phyloP scores from a whole-genome alignment of 2,797 vertebrate species.

The Apogon hyalosoma region DNA sequence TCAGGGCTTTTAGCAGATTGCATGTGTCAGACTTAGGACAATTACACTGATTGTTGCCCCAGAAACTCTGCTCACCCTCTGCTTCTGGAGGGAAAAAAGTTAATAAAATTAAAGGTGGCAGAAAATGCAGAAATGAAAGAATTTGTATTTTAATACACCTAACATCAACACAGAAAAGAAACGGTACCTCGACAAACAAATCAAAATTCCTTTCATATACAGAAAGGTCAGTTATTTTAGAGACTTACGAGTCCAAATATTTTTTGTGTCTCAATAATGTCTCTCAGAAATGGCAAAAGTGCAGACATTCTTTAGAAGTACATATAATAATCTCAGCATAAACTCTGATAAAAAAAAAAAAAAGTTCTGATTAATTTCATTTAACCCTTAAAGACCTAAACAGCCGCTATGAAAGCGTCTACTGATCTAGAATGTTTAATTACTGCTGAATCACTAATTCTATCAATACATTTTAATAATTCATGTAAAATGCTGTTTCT shows the following conservation, averaged over 20 bases:
- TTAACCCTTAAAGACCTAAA: too few species aligned
- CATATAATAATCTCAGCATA: conserved; percentile 2
- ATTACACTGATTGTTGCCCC: conserved; percentile 85
- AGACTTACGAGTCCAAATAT: conserved; percentile 1
- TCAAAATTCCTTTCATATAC: conserved; percentile 31
- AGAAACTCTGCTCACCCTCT: conserved; percentile 73
- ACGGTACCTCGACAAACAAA: conserved; percentile 35
- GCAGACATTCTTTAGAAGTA: conserved; percentile 14
- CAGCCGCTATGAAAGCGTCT: too few species aligned
- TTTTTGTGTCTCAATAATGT: too few species aligned
- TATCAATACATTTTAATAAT: too few species aligned
- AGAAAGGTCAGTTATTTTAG: conserved; percentile 38
- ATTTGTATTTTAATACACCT: conserved; percentile 69
- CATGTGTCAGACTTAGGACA: conserved; percentile 81
- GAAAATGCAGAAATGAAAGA: conserved; percentile 70
- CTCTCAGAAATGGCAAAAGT: too few species aligned
- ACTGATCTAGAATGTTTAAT: too few species aligned
- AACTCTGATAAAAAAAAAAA: too few species aligned
- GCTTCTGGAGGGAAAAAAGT: conserved; percentile 53
- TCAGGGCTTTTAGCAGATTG: conserved; percentile 86
- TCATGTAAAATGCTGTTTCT: too few species aligned
- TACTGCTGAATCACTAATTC: too few species aligned
- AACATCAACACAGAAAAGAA: conserved; percentile 17
- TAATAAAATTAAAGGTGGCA: conserved; percentile 79
- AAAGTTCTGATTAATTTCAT: too few species aligned